Evolutionary conservation across 2,888 invertebrate species (phyloP).

Genomic region (Malthinus seriepunctatus): DNA sequence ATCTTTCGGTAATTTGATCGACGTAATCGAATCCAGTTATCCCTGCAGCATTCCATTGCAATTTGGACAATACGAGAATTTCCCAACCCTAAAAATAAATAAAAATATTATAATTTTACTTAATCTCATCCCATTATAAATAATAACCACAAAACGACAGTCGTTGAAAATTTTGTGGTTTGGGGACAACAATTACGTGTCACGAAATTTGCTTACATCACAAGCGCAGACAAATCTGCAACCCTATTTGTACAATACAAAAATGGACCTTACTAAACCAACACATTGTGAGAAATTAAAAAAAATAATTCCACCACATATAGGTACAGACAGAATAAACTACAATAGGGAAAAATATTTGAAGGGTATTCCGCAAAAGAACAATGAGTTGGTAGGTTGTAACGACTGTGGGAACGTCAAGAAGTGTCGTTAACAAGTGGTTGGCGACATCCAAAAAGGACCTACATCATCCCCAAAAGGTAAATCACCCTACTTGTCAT

Average conservation of each 20-base stretch:
- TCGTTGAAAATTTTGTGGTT: conserved; percentile 22
- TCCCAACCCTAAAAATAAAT: conserved; percentile 73
- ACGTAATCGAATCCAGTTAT: conserved; percentile 83
- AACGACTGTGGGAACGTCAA: conserved; percentile 34
- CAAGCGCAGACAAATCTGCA: conserved; percentile 11
- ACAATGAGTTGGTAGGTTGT: conserved; percentile 22
- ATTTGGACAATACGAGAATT: conserved; percentile 71
- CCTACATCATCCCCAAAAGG: conserved; percentile 28
- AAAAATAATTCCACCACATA: conserved; percentile 17
- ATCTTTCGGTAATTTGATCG: conserved; percentile 74
- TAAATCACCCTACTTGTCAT: conserved; percentile 27
- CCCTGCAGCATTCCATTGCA: conserved; percentile 80
- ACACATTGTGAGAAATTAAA: conserved; percentile 26
- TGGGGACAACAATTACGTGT: conserved; percentile 25
- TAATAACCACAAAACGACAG: conserved; percentile 22
- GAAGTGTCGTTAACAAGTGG: conserved; percentile 36
- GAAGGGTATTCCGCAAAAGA: conserved; percentile 21
- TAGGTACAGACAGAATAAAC: conserved; percentile 12
- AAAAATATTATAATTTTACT: conserved; percentile 21
- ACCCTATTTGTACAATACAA: conserved; percentile 17
- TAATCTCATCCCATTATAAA: conserved; percentile 8
- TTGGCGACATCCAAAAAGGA: conserved; percentile 18
- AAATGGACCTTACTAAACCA: conserved; percentile 6
- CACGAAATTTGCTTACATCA: conserved; percentile 14
- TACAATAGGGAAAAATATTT: conserved; percentile 13